Evolutionary conservation across 2,888 invertebrate genomes (phyloP).

Genomic region (Spodoptera picta): DNA sequence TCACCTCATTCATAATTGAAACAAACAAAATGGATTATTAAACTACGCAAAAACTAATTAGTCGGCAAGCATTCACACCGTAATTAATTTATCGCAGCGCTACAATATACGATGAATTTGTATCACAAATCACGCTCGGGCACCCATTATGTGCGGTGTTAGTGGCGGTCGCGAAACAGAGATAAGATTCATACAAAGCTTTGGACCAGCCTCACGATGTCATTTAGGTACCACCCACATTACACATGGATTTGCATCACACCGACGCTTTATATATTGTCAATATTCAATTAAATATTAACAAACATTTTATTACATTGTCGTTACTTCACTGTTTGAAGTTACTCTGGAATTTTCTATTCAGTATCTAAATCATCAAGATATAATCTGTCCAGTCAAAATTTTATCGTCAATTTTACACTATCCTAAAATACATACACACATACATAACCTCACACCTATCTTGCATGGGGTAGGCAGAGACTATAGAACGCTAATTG

Average conservation of each 20-base stretch:
- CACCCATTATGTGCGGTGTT: conserved; percentile 51
- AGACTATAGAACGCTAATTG: no score
- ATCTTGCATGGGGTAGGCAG: no score
- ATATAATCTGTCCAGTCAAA: no score
- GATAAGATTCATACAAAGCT: conserved; percentile 67
- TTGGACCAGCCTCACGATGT: conserved; percentile 60
- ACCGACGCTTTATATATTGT: conserved; percentile 18
- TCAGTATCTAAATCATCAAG: no score
- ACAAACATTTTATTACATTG: no score
- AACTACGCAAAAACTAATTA: conserved; percentile 56
- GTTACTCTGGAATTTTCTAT: no score
- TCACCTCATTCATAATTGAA: conserved; percentile 47
- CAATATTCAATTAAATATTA: background rate
- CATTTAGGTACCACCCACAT: conserved; percentile 55
- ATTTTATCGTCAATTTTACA: no score
- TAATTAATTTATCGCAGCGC: conserved; percentile 53
- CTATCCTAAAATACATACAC: no score
- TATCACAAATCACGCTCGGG: conserved; percentile 53
- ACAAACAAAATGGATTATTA: conserved; percentile 53
- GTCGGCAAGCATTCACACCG: conserved; percentile 51
- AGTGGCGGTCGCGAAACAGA: conserved; percentile 62
- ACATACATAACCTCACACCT: no score
- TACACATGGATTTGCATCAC: conserved; percentile 32
- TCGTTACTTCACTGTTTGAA: no score
- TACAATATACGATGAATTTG: conserved; percentile 54